Evolutionary conservation across 2,888 invertebrate genomes (phyloP).

Genomic region (Pammene aurita): DNA sequence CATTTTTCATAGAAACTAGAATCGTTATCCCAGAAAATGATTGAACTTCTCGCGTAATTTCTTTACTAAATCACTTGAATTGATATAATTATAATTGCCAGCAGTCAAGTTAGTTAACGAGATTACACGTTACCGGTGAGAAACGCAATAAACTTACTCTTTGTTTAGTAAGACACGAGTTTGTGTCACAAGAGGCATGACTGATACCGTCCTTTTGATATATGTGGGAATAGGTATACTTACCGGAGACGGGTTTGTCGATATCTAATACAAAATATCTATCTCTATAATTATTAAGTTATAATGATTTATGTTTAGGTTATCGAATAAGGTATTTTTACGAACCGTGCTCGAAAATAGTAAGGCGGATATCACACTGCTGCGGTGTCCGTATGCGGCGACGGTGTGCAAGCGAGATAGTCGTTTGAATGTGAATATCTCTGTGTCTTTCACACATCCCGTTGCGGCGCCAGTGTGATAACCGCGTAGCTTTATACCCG

Average conservation of each 20-base stretch:
- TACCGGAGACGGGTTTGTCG: conserved; percentile 1
- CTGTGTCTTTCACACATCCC: too few species aligned
- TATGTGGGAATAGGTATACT: not conserved
- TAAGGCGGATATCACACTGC: too few species aligned
- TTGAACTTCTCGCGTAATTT: not conserved
- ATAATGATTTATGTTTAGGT: conserved; percentile 4
- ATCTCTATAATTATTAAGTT: not conserved
- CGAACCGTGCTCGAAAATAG: not conserved
- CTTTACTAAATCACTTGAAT: not conserved
- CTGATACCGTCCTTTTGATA: conserved; percentile 36
- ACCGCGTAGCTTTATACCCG: too few species aligned
- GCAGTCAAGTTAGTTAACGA: too few species aligned
- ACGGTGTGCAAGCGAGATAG: too few species aligned
- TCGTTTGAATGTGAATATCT: too few species aligned
- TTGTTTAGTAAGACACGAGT: not conserved
- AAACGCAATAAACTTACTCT: not conserved
- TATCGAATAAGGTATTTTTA: not conserved
- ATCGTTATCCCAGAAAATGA: not conserved
- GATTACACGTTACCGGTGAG: too few species aligned
- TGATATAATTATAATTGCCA: not conserved
- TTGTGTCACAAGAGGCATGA: not conserved
- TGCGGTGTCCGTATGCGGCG: too few species aligned
- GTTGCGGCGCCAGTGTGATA: too few species aligned
- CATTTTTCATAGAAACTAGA: conserved; percentile 13
- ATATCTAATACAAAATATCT: not conserved